Evolutionary conservation across 92 coral and sea anemone species (phyloP).

Genomic region (Virgularia gustaviana): DNA sequence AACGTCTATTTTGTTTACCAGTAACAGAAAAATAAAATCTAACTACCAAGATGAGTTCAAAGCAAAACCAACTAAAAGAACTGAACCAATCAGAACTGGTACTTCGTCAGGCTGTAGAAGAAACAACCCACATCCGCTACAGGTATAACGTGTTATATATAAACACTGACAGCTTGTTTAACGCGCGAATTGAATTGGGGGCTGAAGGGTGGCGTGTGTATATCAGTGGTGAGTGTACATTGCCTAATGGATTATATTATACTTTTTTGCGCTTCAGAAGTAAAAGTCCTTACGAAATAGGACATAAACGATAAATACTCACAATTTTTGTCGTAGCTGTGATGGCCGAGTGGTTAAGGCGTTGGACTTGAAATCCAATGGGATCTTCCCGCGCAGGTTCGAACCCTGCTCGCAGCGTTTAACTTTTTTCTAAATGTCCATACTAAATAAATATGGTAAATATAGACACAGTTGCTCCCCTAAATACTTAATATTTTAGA

Average conservation of each 20-base stretch:
- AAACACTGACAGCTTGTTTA: too few species aligned
- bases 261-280: too few species aligned
- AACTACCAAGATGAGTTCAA: conserved; percentile 69
- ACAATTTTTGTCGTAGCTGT: conserved; percentile 50
- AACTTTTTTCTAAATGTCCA: neutral
- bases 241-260: too few species aligned
- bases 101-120: conserved; percentile 70
- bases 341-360: conserved; percentile 99
- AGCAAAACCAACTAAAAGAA: conserved; percentile 46
- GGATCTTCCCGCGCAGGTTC: conserved; percentile 95
- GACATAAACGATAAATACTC: neutral
- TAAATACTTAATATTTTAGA: neutral
- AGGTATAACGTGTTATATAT: too few species aligned
- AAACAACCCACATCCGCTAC: conserved; percentile 92
- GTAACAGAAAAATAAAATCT: conserved; percentile 54
- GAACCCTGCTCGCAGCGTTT: conserved; percentile 98
- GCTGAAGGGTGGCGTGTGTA: too few species aligned
- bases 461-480: neutral
- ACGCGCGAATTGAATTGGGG: too few species aligned
- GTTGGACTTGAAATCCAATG: conserved; percentile 97
- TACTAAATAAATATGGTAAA: neutral
- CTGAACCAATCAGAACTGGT: conserved; percentile 56
- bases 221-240: too few species aligned
- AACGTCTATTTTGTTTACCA: conserved; percentile 73
- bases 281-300: neutral